Conservation (phyloP, 1,140 invertebrate species). For the Zelostemma sp. region DNA sequence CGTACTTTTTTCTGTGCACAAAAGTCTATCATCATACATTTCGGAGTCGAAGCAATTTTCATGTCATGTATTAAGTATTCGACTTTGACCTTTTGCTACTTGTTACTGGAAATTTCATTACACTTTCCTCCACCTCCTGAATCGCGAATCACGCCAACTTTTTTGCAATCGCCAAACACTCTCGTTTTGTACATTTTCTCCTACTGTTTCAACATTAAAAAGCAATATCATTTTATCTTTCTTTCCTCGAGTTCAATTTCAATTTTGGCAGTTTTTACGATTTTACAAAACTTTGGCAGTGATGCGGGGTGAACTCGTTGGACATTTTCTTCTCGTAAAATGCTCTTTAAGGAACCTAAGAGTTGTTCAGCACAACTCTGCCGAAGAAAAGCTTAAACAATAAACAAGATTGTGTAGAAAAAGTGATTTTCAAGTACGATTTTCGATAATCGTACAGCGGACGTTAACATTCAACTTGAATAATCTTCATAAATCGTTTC, state of each 20-base stretch:
- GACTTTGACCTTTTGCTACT: background rate
- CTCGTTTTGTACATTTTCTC: constrained; percentile 14
- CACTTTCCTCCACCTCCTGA: too few species aligned
- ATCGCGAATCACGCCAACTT: too few species aligned
- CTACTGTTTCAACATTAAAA: constrained; percentile 2
- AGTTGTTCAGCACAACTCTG: too few species aligned
- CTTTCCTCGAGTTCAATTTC: background rate
- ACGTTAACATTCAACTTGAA: too few species aligned
- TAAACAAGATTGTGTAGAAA: background rate
- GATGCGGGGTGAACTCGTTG: constrained; percentile 16
- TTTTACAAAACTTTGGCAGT: constrained; percentile 27
- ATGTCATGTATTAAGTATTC: background rate
- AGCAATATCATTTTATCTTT: background rate
- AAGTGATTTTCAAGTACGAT: background rate
- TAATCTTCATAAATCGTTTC: too few species aligned
- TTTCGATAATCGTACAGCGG: too few species aligned
- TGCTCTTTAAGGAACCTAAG: constrained; percentile 26
- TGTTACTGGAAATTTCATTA: too few species aligned
- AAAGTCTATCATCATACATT: constrained; percentile 26
- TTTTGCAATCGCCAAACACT: constrained; percentile 8
- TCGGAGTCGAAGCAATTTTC: background rate
- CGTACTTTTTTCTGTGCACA: constrained; percentile 31
- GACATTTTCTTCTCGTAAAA: background rate
- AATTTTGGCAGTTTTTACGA: constrained; percentile 13
- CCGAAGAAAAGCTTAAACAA: too few species aligned